phyloP scores from a whole-genome alignment of 2,797 vertebrate species.

The Lepus oiostolus region DNA sequence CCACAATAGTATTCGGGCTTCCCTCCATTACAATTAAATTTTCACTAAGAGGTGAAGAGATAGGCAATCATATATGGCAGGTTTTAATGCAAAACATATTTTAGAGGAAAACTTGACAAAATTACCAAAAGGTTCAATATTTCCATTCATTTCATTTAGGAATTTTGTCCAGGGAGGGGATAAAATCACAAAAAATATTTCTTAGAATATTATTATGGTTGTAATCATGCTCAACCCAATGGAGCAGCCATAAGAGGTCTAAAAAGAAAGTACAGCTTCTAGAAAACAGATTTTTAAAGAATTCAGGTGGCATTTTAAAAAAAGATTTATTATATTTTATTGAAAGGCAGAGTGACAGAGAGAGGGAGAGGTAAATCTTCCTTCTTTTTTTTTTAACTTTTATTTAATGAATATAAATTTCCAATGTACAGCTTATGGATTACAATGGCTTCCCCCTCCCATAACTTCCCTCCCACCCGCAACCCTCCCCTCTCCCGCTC shows the following conservation, averaged over 20 bases:
- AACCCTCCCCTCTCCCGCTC: too few species aligned
- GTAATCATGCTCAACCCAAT: not conserved
- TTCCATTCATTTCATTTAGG: not conserved
- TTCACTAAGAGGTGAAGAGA: not conserved
- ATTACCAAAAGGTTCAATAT: not conserved
- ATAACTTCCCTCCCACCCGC: too few species aligned
- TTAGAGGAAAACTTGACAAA: constrained; percentile 4
- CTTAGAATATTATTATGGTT: not conserved
- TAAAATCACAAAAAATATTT: not conserved
- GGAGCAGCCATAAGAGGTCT: not conserved
- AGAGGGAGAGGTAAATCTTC: too few species aligned
- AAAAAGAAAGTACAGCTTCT: constrained; percentile 16
- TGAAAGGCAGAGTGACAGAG: too few species aligned
- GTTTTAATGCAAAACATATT: not conserved
- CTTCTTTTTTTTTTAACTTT: too few species aligned
- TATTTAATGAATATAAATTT: too few species aligned
- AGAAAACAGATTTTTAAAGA: constrained; percentile 9
- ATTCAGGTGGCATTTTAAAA: constrained; percentile 5
- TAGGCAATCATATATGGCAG: not conserved
- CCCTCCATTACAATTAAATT: not conserved
- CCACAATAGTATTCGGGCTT: not conserved
- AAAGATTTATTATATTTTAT: too few species aligned
- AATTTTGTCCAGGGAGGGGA: not conserved
- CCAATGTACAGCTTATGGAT: too few species aligned
- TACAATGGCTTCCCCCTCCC: too few species aligned